Percentiles rank a stretch among this genome's conserved stretches.
These are phyloP conservation scores for Hypocryptadius cinnamomeus DNA, from an alignment of 2,113 vertebrate genomes.

Conservation along the genomic window DNA sequence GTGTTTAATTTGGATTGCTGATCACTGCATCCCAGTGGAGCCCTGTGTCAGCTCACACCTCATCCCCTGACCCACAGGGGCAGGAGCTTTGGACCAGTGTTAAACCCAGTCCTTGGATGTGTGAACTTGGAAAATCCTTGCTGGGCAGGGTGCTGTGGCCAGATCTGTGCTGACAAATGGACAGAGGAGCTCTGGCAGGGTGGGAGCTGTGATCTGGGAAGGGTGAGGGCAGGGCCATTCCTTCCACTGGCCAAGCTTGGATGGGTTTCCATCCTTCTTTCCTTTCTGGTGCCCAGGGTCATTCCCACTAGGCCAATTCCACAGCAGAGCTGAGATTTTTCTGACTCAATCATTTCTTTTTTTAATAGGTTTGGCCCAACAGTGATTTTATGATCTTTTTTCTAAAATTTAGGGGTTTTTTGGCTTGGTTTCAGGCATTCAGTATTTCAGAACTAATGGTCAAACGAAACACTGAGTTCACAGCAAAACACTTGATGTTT, in stretches of 20 bases:
- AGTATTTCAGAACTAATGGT: background rate
- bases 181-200: background rate
- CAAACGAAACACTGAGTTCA: background rate
- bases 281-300: background rate
- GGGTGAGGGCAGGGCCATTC: background rate
- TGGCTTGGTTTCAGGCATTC: background rate
- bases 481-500: background rate
- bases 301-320: background rate
- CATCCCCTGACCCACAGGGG: background rate
- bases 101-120: background rate
- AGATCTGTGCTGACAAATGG: rapidly evolving
- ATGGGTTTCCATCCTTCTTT: background rate
- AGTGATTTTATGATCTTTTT: background rate
- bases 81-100: background rate
- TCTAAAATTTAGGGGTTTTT: background rate
- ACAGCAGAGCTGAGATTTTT: background rate
- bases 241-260: rapidly evolving
- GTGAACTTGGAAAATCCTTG: background rate
- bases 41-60: background rate
- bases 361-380: background rate
- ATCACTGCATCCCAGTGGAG: background rate
- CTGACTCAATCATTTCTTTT: background rate
- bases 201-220: background rate
- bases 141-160: background rate
- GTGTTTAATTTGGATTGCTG: background rate